These are phyloP conservation scores for Xiphorhynchus elegans DNA, from an alignment of 2,113 vertebrate genomes.

Conservation along the genomic window DNA sequence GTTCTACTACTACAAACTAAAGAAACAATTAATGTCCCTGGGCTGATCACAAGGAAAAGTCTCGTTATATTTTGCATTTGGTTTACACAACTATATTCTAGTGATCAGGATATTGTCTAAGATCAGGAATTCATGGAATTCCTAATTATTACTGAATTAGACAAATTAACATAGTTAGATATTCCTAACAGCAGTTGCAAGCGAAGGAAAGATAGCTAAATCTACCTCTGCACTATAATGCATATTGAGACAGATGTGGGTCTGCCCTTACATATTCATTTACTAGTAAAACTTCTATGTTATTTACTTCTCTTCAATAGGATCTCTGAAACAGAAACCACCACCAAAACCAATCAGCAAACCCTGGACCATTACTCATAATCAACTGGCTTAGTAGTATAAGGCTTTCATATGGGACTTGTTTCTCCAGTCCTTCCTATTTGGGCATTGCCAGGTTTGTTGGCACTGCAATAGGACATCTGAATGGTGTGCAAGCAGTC, in stretches of 20 bases:
- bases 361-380: neutral
- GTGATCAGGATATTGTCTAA: neutral
- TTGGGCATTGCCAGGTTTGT: fast-evolving
- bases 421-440: neutral
- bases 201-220: neutral
- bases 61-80: neutral
- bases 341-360: neutral
- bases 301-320: neutral
- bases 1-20: neutral
- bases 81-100: neutral
- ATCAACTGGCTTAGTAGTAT: neutral
- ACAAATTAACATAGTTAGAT: neutral
- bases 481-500: fast-evolving
- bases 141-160: neutral
- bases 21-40: neutral
- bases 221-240: neutral
- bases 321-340: neutral
- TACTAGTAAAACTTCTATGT: neutral
- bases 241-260: neutral
- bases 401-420: neutral
- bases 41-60: neutral
- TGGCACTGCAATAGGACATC: neutral
- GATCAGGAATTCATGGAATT: neutral
- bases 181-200: neutral
- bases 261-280: neutral